A percentile compares a stretch with the other conserved stretches of the same genome.
Evolutionary conservation across 1,140 invertebrate species (phyloP).

Genomic region (Bombyx mandarina): DNA sequence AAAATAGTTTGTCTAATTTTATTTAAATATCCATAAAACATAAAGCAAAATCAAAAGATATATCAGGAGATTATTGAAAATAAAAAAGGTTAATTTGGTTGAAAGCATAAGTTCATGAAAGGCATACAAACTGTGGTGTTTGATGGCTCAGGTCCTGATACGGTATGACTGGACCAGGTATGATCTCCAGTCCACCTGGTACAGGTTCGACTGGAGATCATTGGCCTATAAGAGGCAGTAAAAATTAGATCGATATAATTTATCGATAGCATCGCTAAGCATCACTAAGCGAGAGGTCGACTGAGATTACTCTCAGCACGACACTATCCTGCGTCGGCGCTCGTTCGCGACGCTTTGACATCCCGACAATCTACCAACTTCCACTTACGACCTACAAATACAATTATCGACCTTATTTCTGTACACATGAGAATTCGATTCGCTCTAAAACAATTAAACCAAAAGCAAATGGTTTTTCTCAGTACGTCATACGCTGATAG

Average conservation of each 20-base stretch:
- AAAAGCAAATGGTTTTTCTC: slow-evolving; percentile 13
- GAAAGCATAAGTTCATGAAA: no score
- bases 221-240: no score
- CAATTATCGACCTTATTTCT: slow-evolving; percentile 16
- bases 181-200: no score
- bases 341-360: slow-evolving; percentile 69
- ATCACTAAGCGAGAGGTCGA: slow-evolving; percentile 46
- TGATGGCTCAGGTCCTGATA: no score
- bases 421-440: slow-evolving; percentile 18
- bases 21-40: no score
- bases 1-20: no score
- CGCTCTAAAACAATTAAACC: background rate
- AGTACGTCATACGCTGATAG: slow-evolving; percentile 62
- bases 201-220: no score
- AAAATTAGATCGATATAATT: background rate
- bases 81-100: no score
- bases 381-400: slow-evolving; percentile 15
- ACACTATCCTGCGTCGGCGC: slow-evolving; percentile 64
- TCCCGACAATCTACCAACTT: slow-evolving; percentile 47
- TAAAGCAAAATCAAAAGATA: no score
- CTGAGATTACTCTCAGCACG: slow-evolving; percentile 68
- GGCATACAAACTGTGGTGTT: no score
- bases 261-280: slow-evolving; percentile 4
- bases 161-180: no score
- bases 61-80: no score